Conservation (phyloP, 2,888 invertebrate species). For the Callosobruchus maculatus region DNA sequence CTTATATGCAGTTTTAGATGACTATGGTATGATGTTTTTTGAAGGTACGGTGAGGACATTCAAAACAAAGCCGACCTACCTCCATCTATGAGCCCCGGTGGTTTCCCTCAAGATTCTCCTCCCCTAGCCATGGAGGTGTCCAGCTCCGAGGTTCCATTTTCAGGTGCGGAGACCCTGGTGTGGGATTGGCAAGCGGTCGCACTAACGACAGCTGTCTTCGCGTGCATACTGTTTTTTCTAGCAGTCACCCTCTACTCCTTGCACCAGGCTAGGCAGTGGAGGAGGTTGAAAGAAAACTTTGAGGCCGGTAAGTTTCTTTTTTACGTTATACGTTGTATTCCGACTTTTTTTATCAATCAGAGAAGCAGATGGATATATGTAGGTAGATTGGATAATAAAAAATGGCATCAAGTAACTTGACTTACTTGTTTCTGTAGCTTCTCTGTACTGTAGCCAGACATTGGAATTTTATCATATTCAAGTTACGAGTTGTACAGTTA, state of each 20-base stretch:
- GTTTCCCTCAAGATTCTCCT: background rate
- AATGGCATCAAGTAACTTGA: too few species aligned
- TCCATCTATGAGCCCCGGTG: background rate
- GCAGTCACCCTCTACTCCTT: constrained; percentile 73
- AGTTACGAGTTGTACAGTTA: too few species aligned
- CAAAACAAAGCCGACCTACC: constrained; percentile 11
- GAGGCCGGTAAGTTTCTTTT: constrained; percentile 63
- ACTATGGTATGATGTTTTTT: background rate
- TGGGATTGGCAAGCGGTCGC: constrained; percentile 76
- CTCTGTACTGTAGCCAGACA: too few species aligned
- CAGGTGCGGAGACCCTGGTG: constrained; percentile 49
- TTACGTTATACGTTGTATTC: background rate
- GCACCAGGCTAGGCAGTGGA: constrained; percentile 77
- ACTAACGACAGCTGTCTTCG: constrained; percentile 68
- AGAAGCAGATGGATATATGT: too few species aligned
- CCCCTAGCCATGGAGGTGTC: constrained; percentile 37
- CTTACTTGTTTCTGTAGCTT: too few species aligned
- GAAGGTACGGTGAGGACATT: constrained; percentile 22
- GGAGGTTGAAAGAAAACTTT: constrained; percentile 70
- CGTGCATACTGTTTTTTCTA: constrained; percentile 76
- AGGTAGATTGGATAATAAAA: too few species aligned
- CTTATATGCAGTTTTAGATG: constrained; percentile 2
- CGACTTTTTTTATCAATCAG: too few species aligned
- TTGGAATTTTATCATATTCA: too few species aligned
- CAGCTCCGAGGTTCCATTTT: constrained; percentile 47